Conservation (phyloP, 1,140 invertebrate genomes). For the Kradibia gibbosae region DNA sequence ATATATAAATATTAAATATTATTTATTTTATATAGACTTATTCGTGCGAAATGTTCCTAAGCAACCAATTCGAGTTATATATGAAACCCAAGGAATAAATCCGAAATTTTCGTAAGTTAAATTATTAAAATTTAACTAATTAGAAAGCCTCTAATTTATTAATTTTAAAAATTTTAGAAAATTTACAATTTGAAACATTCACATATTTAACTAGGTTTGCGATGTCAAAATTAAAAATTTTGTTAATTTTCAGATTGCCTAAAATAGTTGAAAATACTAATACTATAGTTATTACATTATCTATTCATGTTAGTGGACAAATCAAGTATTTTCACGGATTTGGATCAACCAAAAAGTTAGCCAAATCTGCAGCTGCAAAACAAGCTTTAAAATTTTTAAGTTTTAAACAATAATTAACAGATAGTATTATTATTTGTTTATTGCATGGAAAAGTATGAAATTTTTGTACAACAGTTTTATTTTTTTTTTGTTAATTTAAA, state of each 20-base stretch:
- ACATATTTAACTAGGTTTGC: background rate
- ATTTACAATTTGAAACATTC: background rate
- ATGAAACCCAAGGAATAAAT: slow-evolving; percentile 80
- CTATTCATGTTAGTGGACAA: slow-evolving; percentile 75
- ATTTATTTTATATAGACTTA: background rate
- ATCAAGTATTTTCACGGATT: slow-evolving; percentile 78
- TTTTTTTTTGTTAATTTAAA: too few relatives aligned
- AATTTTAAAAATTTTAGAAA: background rate
- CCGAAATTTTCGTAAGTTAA: slow-evolving; percentile 75
- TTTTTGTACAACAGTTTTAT: too few relatives aligned
- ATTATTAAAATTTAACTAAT: slow-evolving; percentile 30
- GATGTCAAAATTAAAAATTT: background rate
- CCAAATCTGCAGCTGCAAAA: slow-evolving; percentile 84
- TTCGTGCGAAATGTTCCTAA: slow-evolving; percentile 84
- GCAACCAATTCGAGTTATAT: slow-evolving; percentile 88
- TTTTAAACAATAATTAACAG: slow-evolving; percentile 4
- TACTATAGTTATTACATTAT: slow-evolving; percentile 76
- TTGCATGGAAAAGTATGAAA: too few relatives aligned
- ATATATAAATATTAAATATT: background rate
- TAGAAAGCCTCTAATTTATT: background rate
- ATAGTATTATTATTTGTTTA: too few relatives aligned
- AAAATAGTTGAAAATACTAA: slow-evolving; percentile 59
- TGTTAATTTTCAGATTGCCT: background rate
- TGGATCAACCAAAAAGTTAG: slow-evolving; percentile 78
- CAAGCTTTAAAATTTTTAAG: slow-evolving; percentile 76